These are phyloP conservation scores for Sphaerophoria taeniata DNA, from an alignment of 2,888 invertebrate species.

Conservation along the genomic window DNA sequence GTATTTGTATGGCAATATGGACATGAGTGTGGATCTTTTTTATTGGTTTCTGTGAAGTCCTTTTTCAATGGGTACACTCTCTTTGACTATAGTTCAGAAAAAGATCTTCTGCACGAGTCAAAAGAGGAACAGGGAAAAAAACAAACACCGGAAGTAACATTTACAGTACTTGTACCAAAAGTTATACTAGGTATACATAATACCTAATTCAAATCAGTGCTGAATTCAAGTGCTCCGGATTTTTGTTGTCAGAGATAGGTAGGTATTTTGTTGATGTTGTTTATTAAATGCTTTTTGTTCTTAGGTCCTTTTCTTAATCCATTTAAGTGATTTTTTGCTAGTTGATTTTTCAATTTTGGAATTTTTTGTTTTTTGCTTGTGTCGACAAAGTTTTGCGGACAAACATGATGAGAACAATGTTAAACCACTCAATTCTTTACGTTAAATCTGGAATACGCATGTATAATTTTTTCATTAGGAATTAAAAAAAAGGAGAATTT, in stretches of 20 bases:
- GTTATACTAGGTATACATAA: too few relatives aligned
- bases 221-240: conserved; percentile 54
- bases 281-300: background rate
- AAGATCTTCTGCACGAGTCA: conserved; percentile 18
- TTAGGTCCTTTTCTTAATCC: conserved; percentile 30
- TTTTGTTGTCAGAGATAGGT: conserved; percentile 48
- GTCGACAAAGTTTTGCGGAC: conserved; percentile 7
- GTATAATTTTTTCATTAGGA: conserved; percentile 10
- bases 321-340: conserved; percentile 13
- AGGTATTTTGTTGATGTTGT: conserved; percentile 15
- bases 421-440: conserved; percentile 30
- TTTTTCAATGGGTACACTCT: conserved; percentile 31
- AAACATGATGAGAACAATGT: conserved; percentile 20
- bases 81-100: conserved; percentile 44
- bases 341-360: background rate
- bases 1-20: background rate
- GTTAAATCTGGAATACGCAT: conserved; percentile 15
- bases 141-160: too few relatives aligned
- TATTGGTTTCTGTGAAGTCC: conserved; percentile 17
- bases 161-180: too few relatives aligned
- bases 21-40: background rate
- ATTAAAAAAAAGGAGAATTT: background rate
- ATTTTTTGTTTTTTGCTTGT: conserved; percentile 8
- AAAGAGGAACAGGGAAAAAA: background rate
- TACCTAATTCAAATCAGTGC: conserved; percentile 64